phyloP scores from a whole-genome alignment of 2,113 vertebrate genomes.

The Vulpes lagopus region DNA sequence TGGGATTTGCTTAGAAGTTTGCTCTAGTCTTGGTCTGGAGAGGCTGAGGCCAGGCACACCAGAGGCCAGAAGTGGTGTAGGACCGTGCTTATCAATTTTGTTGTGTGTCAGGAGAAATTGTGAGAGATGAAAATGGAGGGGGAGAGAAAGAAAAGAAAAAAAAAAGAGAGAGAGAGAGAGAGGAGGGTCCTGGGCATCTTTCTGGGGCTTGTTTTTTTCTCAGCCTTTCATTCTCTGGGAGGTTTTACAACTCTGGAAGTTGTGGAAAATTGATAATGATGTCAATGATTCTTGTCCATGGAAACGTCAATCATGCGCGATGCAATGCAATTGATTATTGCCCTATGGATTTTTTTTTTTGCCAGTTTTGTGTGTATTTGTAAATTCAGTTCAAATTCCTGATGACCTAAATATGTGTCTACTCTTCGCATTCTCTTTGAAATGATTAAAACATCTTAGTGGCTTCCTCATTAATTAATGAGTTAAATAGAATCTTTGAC shows the following conservation, averaged over 20 bases:
- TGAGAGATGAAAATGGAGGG: not conserved
- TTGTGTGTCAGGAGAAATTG: not conserved
- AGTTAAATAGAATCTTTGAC: conserved; percentile 19
- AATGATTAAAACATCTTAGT: conserved; percentile 40
- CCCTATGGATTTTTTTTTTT: not conserved
- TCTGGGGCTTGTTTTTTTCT: not conserved
- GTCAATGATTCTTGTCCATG: not conserved
- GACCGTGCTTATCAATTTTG: not conserved
- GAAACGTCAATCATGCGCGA: not conserved
- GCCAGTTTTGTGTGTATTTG: conserved; percentile 4
- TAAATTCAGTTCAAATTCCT: conserved; percentile 46
- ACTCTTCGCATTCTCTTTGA: not conserved
- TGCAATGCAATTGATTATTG: not conserved
- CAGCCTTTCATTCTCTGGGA: not conserved
- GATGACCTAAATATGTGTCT: not conserved
- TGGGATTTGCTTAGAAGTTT: not conserved
- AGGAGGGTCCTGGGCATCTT: not conserved
- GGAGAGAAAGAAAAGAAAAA: not conserved
- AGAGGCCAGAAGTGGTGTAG: not conserved
- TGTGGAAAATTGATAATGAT: not conserved
- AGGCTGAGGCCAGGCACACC: not conserved
- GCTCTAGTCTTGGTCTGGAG: not conserved
- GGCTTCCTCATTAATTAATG: conserved; percentile 40
- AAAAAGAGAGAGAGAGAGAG: not conserved
- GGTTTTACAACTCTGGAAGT: not conserved